These are phyloP conservation scores for Megaceryle alcyon DNA, from an alignment of 2,797 vertebrate species.

Conservation along the genomic window DNA sequence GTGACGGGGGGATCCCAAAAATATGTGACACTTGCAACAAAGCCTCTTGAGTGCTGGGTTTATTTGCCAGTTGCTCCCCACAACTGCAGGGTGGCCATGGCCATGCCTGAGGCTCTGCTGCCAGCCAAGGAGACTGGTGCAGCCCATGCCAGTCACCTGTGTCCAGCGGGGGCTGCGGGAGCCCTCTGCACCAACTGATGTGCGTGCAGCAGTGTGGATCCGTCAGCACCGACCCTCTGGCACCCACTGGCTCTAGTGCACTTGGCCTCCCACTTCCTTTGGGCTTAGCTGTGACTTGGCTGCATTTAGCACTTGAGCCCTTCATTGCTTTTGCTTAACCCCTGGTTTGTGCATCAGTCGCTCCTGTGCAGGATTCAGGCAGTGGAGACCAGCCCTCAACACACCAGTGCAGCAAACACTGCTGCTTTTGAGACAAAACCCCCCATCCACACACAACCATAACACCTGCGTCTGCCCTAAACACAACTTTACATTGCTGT, in stretches of 20 bases:
- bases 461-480: neutral
- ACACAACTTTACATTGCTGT: neutral
- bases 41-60: neutral
- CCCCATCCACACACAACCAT: accelerated
- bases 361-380: neutral
- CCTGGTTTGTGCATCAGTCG: neutral
- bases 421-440: neutral
- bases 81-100: neutral
- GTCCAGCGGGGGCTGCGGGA: accelerated
- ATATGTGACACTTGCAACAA: accelerated
- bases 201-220: accelerated
- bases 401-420: accelerated
- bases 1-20: neutral
- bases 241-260: accelerated
- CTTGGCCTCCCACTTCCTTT: neutral
- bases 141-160: neutral
- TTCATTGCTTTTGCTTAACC: neutral
- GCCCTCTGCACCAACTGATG: too few species aligned
- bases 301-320: neutral
- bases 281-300: neutral
- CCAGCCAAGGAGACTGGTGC: accelerated
- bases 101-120: accelerated
- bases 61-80: neutral
- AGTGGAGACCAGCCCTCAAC: neutral
- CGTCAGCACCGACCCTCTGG: accelerated